Evolutionary conservation across 2,888 invertebrate genomes (phyloP), one percentile per base, ranked within the genome.

Genomic region (Malthinus seriepunctatus): DNA sequence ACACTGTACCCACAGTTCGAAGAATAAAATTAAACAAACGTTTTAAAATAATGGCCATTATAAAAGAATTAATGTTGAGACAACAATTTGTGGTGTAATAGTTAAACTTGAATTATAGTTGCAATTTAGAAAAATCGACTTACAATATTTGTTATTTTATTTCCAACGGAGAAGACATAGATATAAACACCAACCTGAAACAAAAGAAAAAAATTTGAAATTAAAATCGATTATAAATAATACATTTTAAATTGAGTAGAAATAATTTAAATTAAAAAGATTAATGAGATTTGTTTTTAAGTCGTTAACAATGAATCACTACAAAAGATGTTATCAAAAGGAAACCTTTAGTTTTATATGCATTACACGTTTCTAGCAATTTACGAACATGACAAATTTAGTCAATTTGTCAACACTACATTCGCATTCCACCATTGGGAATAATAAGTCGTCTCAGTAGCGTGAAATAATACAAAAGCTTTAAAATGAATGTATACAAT

Each of bases 321-420:
- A 39, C 35, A 37, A 23, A 38, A 39, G 50, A 58, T 59, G 45
- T 59, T 54, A 53, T 59, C 54, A 39, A 46, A 45, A 31, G 32
- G 35, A 54, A 51, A 51, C 32, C 42, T 53, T 33, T 48, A 57
- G 50, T 53, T 58, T 58, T 53, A 51, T 51, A 54, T 59, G 59
- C 54, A 54, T 59, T 59, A 51, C 59, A 54, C 59, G 59, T 59
- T 54, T 46, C 50, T 54, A 47, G 51, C 55, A 53, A 59, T 55
- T 62, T 55, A 54, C 44, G 51, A 58, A 62, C 42, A 51, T 59
- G 57, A 62, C 56, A 59, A 58, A 59, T 59, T 54, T 52, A 42
- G 51, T 58, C 45, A 62, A 62, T 62, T 62, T 62, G 62, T 62
- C 62, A 62, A 57, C 57, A 56, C 42, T 49, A 39, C 48, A 52